Evolutionary conservation across 2,888 invertebrate species (phyloP), one percentile per base, ranked within the genome.

Genomic region (Therioaphis trifolii): DNA sequence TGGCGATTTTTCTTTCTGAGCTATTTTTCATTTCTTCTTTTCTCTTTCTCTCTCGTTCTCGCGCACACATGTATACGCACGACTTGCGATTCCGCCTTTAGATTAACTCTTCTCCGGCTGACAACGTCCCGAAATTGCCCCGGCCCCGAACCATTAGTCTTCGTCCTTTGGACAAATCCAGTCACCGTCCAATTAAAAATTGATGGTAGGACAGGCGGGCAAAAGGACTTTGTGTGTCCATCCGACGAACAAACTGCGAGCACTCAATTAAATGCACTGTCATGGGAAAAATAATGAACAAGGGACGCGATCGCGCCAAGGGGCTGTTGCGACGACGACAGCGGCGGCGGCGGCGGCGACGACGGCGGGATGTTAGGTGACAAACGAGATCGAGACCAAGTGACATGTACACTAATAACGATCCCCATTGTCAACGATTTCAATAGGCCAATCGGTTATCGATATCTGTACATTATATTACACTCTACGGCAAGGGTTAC

Each of bases 161-260:
- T 74, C 80, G 80, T 79, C 55, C 35, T 58, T n/a, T 27, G 80
- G 72, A 82, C 63, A 72, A 80, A 80, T 80, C 80, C 71, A 63
- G 80, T 49, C 61, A 52, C 58, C 80, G 80, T 72, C 80, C 80
- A 82, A 82, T 82, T 72, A 82, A 82, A 82, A 82, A 74, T 61
- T n/a, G 72, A 82, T 63, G 63, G 29, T 29, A 24, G 43, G 58
- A 58, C 58, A 52, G 21, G 63, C 66, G 77, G 35, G 49, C 29
- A 35, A 58, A n/a, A 61, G 69, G 72, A 71, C 49, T 78, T 55
- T 52, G 68, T 18, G 68, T 40, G 78, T 78, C 18, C 71, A 18
- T 71, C 58, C 55, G 43, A 18, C 78, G 80, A 49, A 72, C 80
- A 82, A 82, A 72, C 72, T 63, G 55, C 72, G 80, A 72, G 63